Percentiles rank a stretch among this genome's conserved stretches.
Evolutionary conservation across 2,888 invertebrate species (phyloP).

Genomic region (Agrochola lota): DNA sequence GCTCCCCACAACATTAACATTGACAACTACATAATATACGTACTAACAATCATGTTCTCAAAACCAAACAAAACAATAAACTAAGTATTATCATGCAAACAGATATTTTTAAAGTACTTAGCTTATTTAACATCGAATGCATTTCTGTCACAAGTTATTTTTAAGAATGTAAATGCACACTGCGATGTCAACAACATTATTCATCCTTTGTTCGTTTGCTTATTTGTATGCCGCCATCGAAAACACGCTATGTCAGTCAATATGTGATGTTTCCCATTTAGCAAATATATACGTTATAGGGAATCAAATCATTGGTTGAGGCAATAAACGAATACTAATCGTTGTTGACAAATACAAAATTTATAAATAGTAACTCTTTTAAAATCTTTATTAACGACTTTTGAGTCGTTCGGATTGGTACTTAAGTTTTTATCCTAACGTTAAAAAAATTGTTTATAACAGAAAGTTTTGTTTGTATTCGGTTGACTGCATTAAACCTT

Average conservation of each 20-base stretch:
- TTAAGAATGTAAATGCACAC: slow-evolving; percentile 30
- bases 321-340: slow-evolving; percentile 34
- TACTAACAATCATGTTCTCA: neutral
- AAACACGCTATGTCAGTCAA: slow-evolving; percentile 51
- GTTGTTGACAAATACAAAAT: slow-evolving; percentile 17
- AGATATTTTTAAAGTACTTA: slow-evolving; percentile 1
- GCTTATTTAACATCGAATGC: slow-evolving; percentile 4
- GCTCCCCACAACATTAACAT: neutral
- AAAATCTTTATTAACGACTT: slow-evolving; percentile 14
- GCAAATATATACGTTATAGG: slow-evolving; percentile 20
- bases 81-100: neutral
- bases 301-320: slow-evolving; percentile 33
- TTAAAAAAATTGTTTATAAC: neutral
- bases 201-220: slow-evolving; percentile 65
- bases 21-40: neutral
- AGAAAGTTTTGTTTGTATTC: slow-evolving; percentile 7
- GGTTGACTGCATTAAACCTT: neutral
- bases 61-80: neutral
- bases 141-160: slow-evolving; percentile 20
- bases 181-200: slow-evolving; percentile 38
- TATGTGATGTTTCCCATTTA: slow-evolving; percentile 43
- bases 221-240: slow-evolving; percentile 69
- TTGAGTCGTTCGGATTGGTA: slow-evolving; percentile 1
- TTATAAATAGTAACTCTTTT: slow-evolving; percentile 16
- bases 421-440: neutral